Percentiles rank a stretch among this genome's conserved stretches.
Evolutionary conservation across 2,113 vertebrate genomes (phyloP).

Genomic region (Grus americana): DNA sequence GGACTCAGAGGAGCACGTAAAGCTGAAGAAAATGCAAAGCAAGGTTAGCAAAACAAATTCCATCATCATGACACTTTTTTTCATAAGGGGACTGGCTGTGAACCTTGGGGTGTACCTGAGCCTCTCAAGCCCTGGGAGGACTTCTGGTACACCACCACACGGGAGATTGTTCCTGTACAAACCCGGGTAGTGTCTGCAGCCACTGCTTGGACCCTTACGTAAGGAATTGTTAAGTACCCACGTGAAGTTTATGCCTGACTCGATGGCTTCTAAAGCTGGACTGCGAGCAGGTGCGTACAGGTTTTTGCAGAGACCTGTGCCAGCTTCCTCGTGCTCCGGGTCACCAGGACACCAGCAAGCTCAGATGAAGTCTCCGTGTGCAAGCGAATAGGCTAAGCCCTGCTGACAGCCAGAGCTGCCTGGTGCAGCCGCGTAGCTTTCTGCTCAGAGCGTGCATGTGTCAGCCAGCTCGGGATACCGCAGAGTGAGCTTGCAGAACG

Average conservation of each 20-base stretch:
- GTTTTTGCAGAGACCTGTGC: neutral
- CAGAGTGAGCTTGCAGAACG: neutral
- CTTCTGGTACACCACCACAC: neutral
- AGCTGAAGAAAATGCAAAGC: neutral
- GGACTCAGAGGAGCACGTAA: neutral
- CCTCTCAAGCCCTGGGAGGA: neutral
- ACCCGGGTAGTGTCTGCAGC: neutral
- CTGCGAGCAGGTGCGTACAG: neutral
- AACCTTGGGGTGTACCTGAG: neutral
- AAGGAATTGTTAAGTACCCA: neutral
- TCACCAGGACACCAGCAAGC: neutral
- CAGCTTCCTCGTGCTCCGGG: neutral
- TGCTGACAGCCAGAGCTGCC: neutral
- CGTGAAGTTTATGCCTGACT: rapidly evolving
- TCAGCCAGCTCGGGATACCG: neutral
- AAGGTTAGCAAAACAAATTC: neutral
- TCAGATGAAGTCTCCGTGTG: neutral
- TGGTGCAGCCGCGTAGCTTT: rapidly evolving
- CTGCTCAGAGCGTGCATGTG: neutral
- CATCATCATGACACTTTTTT: rapidly evolving
- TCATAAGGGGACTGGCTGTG: neutral
- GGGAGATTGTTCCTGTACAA: neutral
- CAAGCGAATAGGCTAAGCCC: neutral
- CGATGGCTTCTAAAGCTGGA: neutral
- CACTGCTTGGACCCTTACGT: too few species aligned